Evolutionary conservation across 2,888 invertebrate genomes (phyloP).

Genomic region (Stramonita haemastoma): DNA sequence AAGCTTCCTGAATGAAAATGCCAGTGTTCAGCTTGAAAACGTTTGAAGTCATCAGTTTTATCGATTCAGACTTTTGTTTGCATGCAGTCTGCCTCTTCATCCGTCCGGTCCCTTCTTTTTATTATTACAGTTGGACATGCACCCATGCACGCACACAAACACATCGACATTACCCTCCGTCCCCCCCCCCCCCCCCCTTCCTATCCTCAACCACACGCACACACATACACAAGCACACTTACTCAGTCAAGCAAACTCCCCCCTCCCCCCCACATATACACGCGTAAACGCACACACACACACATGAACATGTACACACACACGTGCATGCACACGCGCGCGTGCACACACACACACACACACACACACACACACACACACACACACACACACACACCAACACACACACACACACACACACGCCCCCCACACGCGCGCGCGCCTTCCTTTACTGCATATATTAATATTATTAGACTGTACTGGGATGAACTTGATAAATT

Average conservation of each 20-base stretch:
- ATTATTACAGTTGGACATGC: not conserved
- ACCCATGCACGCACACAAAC: not conserved
- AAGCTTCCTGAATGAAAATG: too few relatives aligned
- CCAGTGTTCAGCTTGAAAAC: too few relatives aligned
- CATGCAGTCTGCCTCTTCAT: too few relatives aligned
- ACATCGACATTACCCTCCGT: not conserved
- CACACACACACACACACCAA: constrained; percentile 14
- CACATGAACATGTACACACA: not conserved
- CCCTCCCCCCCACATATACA: not conserved
- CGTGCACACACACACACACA: not conserved
- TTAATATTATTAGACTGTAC: too few relatives aligned
- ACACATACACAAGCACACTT: not conserved
- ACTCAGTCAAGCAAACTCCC: too few relatives aligned
- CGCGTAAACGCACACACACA: not conserved
- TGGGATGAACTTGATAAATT: too few relatives aligned
- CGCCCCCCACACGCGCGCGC: not conserved
- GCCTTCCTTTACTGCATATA: too few relatives aligned
- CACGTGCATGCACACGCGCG: not conserved
- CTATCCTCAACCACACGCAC: not conserved
- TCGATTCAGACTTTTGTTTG: too few relatives aligned
- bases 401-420: not conserved
- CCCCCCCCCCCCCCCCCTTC: too few relatives aligned
- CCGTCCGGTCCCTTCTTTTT: too few relatives aligned
- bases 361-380: not conserved
- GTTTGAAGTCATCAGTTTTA: too few relatives aligned